Conservation (phyloP, 2,797 vertebrate genomes). For the Merluccius polli region DNA sequence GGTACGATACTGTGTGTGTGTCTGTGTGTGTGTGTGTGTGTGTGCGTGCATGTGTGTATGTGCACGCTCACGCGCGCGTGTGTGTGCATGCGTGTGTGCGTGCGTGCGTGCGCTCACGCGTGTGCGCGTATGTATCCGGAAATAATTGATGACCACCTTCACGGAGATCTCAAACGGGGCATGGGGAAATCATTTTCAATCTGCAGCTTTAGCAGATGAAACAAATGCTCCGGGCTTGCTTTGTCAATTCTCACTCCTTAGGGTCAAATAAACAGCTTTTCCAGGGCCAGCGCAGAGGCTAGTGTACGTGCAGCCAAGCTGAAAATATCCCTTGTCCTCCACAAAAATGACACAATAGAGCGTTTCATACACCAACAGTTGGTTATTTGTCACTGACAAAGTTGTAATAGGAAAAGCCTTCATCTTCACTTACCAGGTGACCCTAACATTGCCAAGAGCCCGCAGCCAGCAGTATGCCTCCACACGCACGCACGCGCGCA, state of each 20-base stretch:
- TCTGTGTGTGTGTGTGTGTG: neutral
- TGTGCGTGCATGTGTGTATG: no score
- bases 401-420: slow-evolving; percentile 77
- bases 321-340: slow-evolving; percentile 82
- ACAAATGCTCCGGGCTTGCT: slow-evolving; percentile 80
- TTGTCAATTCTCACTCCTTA: slow-evolving; percentile 84
- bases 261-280: slow-evolving; percentile 84
- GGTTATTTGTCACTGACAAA: slow-evolving; percentile 83
- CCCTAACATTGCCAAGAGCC: slow-evolving; percentile 64
- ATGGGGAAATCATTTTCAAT: slow-evolving; percentile 85
- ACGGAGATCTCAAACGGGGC: slow-evolving; percentile 73
- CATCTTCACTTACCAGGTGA: slow-evolving; percentile 76
- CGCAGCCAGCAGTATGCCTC: slow-evolving; percentile 37
- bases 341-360: slow-evolving; percentile 78
- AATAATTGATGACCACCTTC: slow-evolving; percentile 83
- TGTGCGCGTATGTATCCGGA: slow-evolving; percentile 67
- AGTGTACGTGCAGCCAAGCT: slow-evolving; percentile 76
- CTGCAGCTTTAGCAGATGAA: slow-evolving; percentile 81
- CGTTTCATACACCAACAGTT: slow-evolving; percentile 78
- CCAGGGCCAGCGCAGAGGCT: slow-evolving; percentile 73
- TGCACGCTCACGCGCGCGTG: no score
- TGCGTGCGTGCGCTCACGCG: neutral
- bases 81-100: no score
- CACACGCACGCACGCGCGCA: slow-evolving; percentile 2
- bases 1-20: slow-evolving; percentile 73